Conservation (phyloP, 2,113 vertebrate genomes). For the Aegithalos caudatus region DNA sequence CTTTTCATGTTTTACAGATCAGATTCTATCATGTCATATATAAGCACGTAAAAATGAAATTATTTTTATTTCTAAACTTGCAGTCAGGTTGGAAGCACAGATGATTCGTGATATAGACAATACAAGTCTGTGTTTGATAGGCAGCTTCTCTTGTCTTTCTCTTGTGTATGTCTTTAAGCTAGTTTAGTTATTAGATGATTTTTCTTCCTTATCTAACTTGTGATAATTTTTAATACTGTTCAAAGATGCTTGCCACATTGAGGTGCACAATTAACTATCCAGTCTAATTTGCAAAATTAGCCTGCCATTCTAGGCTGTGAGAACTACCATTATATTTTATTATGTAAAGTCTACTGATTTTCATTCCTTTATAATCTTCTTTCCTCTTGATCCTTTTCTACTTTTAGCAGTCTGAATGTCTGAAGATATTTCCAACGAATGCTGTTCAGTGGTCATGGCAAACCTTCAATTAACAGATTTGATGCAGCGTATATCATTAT, state of each 20-base stretch:
- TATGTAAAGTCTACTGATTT: slow-evolving; percentile 63
- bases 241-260: background rate
- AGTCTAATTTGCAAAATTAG: slow-evolving; percentile 50
- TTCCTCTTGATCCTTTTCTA: slow-evolving; percentile 59
- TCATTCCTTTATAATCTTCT: slow-evolving; percentile 41
- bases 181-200: background rate
- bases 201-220: background rate
- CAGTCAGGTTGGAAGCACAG: background rate
- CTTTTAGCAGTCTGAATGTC: slow-evolving; percentile 56
- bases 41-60: background rate
- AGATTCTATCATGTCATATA: background rate
- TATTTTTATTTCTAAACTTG: background rate
- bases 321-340: slow-evolving; percentile 52
- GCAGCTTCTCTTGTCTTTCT: background rate
- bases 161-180: background rate
- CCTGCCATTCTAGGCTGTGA: background rate
- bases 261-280: slow-evolving; percentile 37
- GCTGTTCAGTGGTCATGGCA: slow-evolving; percentile 63
- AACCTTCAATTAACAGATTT: slow-evolving; percentile 69
- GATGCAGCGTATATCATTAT: slow-evolving; percentile 46
- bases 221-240: slow-evolving; percentile 10
- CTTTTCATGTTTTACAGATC: background rate
- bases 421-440: slow-evolving; percentile 53
- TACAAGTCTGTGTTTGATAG: background rate
- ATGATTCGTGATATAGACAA: background rate